phyloP scores from a whole-genome alignment of 2,888 invertebrate genomes.

The Chironomus riparius region DNA sequence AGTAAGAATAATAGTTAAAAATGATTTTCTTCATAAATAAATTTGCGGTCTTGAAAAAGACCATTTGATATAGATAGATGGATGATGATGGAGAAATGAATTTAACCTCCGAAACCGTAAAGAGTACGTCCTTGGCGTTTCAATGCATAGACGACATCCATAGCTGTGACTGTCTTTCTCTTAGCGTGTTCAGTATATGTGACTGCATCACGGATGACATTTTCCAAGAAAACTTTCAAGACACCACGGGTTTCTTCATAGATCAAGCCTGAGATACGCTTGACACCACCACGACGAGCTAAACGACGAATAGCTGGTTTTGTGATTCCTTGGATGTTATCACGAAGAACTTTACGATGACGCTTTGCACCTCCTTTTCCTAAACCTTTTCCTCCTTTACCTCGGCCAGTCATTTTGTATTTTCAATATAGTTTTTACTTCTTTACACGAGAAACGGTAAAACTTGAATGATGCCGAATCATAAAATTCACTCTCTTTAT shows the following conservation, averaged over 20 bases:
- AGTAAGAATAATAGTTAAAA: not conserved
- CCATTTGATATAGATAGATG: not conserved
- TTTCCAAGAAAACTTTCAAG: not conserved
- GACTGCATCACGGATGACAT: not conserved
- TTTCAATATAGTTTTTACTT: not conserved
- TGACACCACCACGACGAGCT: slow-evolving; percentile 61
- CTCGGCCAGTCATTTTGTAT: slow-evolving; percentile 64
- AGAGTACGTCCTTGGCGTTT: slow-evolving; percentile 63
- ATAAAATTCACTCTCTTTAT: not conserved
- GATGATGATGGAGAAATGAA: not conserved
- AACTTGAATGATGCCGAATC: not conserved
- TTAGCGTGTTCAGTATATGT: slow-evolving; percentile 40
- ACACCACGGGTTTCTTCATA: not conserved
- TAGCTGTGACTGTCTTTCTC: slow-evolving; percentile 78
- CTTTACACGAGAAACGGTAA: not conserved
- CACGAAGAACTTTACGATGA: slow-evolving; percentile 69
- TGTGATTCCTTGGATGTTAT: slow-evolving; percentile 35
- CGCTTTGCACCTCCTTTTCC: slow-evolving; percentile 76
- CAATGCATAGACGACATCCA: slow-evolving; percentile 81
- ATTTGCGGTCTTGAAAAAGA: not conserved
- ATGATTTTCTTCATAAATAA: too few relatives aligned
- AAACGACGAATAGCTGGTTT: slow-evolving; percentile 52
- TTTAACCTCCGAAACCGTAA: slow-evolving; percentile 68
- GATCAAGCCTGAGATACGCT: slow-evolving; percentile 33
- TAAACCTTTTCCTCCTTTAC: slow-evolving; percentile 69